Base-by-base conservation (phyloP, 1,140 invertebrate genomes). In the Drosophila punjabiensis region DNA sequence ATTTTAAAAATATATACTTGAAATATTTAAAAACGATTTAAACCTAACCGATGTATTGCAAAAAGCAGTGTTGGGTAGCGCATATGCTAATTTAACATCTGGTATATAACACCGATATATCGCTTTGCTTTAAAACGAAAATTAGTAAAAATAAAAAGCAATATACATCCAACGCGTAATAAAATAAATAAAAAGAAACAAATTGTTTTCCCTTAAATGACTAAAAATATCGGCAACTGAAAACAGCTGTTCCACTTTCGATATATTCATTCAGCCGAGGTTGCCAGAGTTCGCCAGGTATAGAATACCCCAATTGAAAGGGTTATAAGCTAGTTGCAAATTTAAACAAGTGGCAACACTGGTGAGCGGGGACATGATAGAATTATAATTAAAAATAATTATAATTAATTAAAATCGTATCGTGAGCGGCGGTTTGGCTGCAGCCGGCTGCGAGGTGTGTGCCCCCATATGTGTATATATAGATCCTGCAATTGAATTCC, bases 371-470 rank as follows among this genome's bases (percentile, higher is more conserved):
- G 45, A 53, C 28, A 53, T 53, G 50, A 53, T 32, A 53, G 50
- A 32, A 53, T 18, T 53, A 53, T 53, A 53, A 53, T 53, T 53
- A 53, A 53, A 33, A 53, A 53, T 32, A 53, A 53, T 30, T 33
- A 32, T 53, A 53, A 32, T 53, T 53, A 53, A 53, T 53, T 32
- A 18, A 53, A 53, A 32, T 53, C 32, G 50, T 53, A 32, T 33
- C 50, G 50, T 58, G 65, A 71, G 68, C 68, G 69, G 56, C 37
- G 37, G 60, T 45, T 75, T 30, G 56, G 68, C 56, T 74, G 47
- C 69, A 50, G 69, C 35, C 47, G 56, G 45, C 56, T 53, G 69
- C 47, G 47, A 75, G 68, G 71, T 75, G 69, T 24, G 69, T 74
- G 69, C 10, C 6, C 13, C 11, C 6, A 20, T 69, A 16, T 74